Conservation (phyloP, 1,140 invertebrate species). For the Sycophila sp. region DNA sequence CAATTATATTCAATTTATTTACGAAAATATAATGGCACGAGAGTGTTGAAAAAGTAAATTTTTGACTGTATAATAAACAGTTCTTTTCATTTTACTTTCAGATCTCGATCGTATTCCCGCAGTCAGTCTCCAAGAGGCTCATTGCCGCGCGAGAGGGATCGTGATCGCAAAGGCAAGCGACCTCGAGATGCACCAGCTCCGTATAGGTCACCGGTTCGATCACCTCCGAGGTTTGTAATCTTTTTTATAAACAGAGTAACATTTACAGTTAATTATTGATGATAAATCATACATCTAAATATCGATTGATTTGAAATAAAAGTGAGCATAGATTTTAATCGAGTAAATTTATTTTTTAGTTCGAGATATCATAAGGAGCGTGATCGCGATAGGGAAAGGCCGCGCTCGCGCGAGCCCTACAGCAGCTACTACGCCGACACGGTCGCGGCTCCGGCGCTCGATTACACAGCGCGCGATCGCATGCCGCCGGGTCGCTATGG, state of each 20-base stretch:
- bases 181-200: conserved; percentile 56
- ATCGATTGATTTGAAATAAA: too few species aligned
- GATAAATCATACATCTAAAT: too few species aligned
- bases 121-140: conserved; percentile 62
- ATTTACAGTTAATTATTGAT: too few species aligned
- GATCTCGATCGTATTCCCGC: conserved; percentile 63
- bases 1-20: too few species aligned
- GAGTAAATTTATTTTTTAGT: conserved; percentile 25
- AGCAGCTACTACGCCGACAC: conserved; percentile 60
- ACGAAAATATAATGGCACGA: too few species aligned
- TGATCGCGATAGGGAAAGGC: conserved; percentile 58
- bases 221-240: conserved; percentile 63
- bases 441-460: conserved; percentile 53
- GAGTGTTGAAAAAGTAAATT: neutral
- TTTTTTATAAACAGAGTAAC: too few species aligned
- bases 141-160: conserved; percentile 52
- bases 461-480: conserved; percentile 55
- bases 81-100: conserved; percentile 42
- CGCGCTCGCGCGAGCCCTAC: conserved; percentile 57
- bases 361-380: conserved; percentile 62
- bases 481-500: conserved; percentile 43
- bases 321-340: too few species aligned
- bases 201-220: conserved; percentile 66
- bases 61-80: conserved; percentile 1
- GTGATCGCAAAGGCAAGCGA: conserved; percentile 49